Evolutionary conservation across 2,797 vertebrate species (phyloP), one percentile per base, ranked within the genome.

Genomic region (Xyrichtys novacula): DNA sequence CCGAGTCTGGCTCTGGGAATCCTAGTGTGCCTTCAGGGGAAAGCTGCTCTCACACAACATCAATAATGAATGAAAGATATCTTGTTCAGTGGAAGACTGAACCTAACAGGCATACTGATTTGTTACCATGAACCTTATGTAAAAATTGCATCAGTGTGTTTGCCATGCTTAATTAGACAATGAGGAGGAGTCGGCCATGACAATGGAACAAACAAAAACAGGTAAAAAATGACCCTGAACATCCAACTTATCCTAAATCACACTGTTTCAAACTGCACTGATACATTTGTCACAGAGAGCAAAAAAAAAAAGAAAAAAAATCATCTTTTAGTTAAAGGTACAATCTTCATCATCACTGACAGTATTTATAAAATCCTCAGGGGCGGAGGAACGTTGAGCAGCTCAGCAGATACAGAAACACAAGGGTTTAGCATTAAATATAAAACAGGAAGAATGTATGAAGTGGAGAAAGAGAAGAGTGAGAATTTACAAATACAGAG

Each of bases 31-130:
- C 93, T 94, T 91, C 78, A 75, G 93, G 92, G 92, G 80, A 88
- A 88, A 86, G 79, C 85, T 87, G 66, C 85, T 88, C 90, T 89
- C 92, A 88, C 92, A 84, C 84, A 80, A 79, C 91, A 93, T 94
- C 92, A 92, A 94, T 94, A 93, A 94, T 94, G 92, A 93, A 94
- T 93, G 93, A 93, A 92, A 88, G 88, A 91, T 92, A 91, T 93
- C 91, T 91, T 91, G 89, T 92, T 93, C 91, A 87, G 85, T 86
- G 75, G 81, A 92, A 90, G 85, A 86, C 83, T 72, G 81, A 89
- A 92, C 91, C 78, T 81, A 87, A 84, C 86, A 49, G 78, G 93
- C 91, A 93, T 93, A 92, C 91, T 90, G 92, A 94, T 94, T 91
- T 87, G 68, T 84, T 84, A 71, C 76, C 53, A 23, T 81, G 82